Conservation (phyloP, 92 coral and sea anemone genomes). For the Paramuricea clavata region DNA sequence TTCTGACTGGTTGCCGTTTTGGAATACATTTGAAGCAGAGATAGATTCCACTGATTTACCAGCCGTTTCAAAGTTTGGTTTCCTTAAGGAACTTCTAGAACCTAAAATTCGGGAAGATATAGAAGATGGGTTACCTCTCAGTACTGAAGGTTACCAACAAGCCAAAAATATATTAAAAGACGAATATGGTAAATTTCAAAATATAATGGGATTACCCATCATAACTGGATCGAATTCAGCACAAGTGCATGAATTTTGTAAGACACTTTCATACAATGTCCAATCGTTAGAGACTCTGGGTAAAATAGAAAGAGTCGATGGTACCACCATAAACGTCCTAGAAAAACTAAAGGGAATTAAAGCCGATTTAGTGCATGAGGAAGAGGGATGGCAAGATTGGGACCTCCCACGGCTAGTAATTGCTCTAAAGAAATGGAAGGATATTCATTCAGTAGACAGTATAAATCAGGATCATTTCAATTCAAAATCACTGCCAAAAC, state of each 20-base stretch:
- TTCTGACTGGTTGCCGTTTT: too few species aligned
- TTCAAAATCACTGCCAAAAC: too few species aligned
- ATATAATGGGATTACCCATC: not conserved
- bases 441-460: constrained; percentile 1
- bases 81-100: too few species aligned
- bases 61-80: too few species aligned
- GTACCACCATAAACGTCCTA: not conserved
- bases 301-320: constrained; percentile 23
- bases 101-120: too few species aligned
- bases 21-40: too few species aligned
- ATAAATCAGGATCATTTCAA: not conserved
- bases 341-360: constrained; percentile 43
- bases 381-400: constrained; percentile 46
- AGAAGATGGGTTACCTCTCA: too few species aligned
- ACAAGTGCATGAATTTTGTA: not conserved
- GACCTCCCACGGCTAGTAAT: not conserved
- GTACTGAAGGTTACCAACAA: too few species aligned
- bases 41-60: too few species aligned
- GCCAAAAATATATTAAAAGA: too few species aligned
- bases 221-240: not conserved
- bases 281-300: constrained; percentile 51
- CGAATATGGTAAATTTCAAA: not conserved
- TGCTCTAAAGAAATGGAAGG: constrained; percentile 28
- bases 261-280: constrained; percentile 38
- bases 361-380: constrained; percentile 23